Evolutionary conservation across 2,113 vertebrate genomes (phyloP), one percentile per base, ranked within the genome.

Genomic region (Xenus cinereus): DNA sequence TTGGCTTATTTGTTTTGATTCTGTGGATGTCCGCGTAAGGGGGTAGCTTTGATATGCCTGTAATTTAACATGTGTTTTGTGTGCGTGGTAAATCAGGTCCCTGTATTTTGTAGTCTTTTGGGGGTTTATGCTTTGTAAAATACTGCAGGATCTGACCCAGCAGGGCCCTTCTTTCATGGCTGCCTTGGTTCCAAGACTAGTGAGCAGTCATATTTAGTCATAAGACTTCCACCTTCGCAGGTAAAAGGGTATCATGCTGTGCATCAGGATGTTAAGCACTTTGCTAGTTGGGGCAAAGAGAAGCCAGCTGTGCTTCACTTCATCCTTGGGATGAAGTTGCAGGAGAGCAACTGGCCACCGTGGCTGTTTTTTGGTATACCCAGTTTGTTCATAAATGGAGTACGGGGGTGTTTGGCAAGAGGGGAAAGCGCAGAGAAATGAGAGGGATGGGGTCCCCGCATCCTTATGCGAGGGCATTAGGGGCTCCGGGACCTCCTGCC

Each of bases 181-280:
- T 21, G 2, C 7, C 21, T 76, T 14, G 19, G 30, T 4, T 60
- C 7, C 16, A 56, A 51, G 21, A 3, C 12, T 32, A 23, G 12
- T 0, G 4, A 41, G 30, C 9, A 20, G 23, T 13, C 0, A 0
- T 5, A 5, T 30, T 75, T 5, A 37, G 35, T 8, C 3, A 10
- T 14, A 4, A 10, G 8, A 13, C 4, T 57, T 18, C 3, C 19
- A 9, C 14, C 27, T 41, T 45, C 41, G 37, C 10, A 66, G 63
- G 30, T 53, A 8, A 53, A 45, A 41, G 19, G 22, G 5, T 33
- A 7, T 33, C 8, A 0, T 19, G 39, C 12, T 59, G 37, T 23
- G 7, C 21, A 3, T 12, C 13, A 20, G 51, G 37, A 8, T 19
- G 24, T 33, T 30, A 32, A 43, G 7, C 3, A 1, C 43, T 51